Evolutionary conservation across 53 echinoderm and acorn worm genomes (phyloP), one percentile per base, ranked within the genome.

Genomic region (Stichopus horrens): DNA sequence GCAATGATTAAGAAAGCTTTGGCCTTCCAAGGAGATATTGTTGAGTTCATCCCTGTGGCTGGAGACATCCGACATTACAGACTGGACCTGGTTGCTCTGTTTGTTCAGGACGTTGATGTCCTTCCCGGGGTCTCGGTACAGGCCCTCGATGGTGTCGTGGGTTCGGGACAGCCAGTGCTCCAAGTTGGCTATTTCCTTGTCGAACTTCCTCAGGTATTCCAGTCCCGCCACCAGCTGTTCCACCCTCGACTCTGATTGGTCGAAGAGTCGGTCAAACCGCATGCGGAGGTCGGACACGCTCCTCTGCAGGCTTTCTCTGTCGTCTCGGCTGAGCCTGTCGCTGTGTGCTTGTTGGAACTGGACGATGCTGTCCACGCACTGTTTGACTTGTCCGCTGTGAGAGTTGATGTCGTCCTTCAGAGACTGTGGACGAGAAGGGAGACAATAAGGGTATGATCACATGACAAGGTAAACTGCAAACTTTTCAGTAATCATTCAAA

Each of bases 51-150:
- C 94, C 73, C 92, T 88, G 75, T 92, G 94, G 9, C 90, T 76
- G 13, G 23, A 23, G 54, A 99, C 88, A 53, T 99, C 99, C 8
- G 89, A 75, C 52, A 91, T 93, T 2, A 96, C 88, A 55, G 92
- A 79, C 86, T 99, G 92, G 54, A 99, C 90, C 92, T 99, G 99
- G 13, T 90, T 90, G 37, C 94, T 92, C 91, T 99, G 99, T 80
- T 94, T 93, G 88, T 94, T 91, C 88, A 99, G 83, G 79, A 94
- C 93, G 74, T 90, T 91, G 83, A 95, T 93, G 77, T 99, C 99
- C 7, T 93, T 92, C 53, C 99, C 99, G 2, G 95, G 93, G 52
- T 99, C 96, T 2, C 92, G 93, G 67, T 85, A 87, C 55, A 96
- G 94, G 5, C 94, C 96, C n/a, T 92, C 90, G 67, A 99, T 83